These are phyloP conservation scores for Sinosuthora webbiana DNA, from an alignment of 2,113 vertebrate species.

Conservation along the genomic window DNA sequence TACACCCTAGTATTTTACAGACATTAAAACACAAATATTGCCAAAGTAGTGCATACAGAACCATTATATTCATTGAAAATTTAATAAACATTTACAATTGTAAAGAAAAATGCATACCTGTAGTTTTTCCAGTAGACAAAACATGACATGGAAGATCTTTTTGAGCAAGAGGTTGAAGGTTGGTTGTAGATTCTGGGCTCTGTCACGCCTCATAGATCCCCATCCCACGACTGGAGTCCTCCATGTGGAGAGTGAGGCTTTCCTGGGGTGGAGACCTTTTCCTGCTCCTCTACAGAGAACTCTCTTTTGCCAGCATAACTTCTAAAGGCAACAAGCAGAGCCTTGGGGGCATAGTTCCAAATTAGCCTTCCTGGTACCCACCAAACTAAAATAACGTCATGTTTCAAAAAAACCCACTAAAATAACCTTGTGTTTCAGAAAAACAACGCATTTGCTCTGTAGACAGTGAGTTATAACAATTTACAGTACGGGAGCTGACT, in stretches of 20 bases:
- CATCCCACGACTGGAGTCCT: not conserved
- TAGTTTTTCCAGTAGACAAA: not conserved
- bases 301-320: not conserved
- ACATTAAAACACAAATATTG: not conserved
- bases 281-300: not conserved
- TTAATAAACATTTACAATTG: not conserved
- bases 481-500: not conserved
- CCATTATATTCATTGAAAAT: not conserved
- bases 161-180: not conserved
- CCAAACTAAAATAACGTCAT: not conserved
- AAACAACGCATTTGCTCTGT: not conserved
- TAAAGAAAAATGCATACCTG: not conserved
- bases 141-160: not conserved
- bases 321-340: not conserved
- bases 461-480: not conserved
- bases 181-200: not conserved
- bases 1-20: not conserved
- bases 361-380: not conserved
- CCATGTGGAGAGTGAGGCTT: not conserved
- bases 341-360: not conserved
- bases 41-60: not conserved
- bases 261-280: not conserved
- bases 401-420: not conserved
- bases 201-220: not conserved
- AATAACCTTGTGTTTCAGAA: not conserved